Conservation (phyloP, 2,113 vertebrate species). For the Philantomba maxwellii region DNA sequence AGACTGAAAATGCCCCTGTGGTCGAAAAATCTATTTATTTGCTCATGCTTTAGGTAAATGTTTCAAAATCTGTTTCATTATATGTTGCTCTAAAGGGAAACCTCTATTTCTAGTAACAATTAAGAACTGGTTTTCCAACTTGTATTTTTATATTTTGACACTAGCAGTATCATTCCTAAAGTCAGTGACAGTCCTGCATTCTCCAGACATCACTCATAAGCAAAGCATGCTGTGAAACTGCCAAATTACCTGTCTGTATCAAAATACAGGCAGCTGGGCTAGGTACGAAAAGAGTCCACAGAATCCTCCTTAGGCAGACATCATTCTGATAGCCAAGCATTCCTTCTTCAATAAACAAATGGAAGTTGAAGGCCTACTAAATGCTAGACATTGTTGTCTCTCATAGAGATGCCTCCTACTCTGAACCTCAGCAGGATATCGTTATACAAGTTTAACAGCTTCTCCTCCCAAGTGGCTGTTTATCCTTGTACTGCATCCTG, state of each 20-base stretch:
- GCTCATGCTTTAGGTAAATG: constrained; percentile 34
- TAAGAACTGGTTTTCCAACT: constrained; percentile 39
- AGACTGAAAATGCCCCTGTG: constrained; percentile 39
- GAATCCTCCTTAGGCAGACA: background rate
- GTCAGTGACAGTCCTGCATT: background rate
- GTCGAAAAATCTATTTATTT: constrained; percentile 57
- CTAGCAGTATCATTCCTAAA: constrained; percentile 18
- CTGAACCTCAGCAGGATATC: background rate
- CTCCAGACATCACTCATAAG: background rate
- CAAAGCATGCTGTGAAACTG: background rate
- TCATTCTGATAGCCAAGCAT: background rate
- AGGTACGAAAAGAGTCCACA: background rate
- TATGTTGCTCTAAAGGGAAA: constrained; percentile 46
- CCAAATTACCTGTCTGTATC: background rate
- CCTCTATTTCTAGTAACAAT: constrained; percentile 61
- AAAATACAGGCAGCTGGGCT: background rate
- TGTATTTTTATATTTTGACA: constrained; percentile 33
- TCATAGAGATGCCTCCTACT: background rate
- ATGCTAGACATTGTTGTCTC: background rate
- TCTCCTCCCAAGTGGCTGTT: background rate
- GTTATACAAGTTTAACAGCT: background rate
- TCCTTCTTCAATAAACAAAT: background rate
- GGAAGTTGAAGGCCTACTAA: background rate
- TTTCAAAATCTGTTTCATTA: constrained; percentile 47
- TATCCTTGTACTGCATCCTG: background rate